A percentile compares a stretch with the other conserved stretches of the same genome.
These are phyloP conservation scores for Trididemnum nubilum DNA, from an alignment of 23 tunicate genomes.

Conservation along the genomic window DNA sequence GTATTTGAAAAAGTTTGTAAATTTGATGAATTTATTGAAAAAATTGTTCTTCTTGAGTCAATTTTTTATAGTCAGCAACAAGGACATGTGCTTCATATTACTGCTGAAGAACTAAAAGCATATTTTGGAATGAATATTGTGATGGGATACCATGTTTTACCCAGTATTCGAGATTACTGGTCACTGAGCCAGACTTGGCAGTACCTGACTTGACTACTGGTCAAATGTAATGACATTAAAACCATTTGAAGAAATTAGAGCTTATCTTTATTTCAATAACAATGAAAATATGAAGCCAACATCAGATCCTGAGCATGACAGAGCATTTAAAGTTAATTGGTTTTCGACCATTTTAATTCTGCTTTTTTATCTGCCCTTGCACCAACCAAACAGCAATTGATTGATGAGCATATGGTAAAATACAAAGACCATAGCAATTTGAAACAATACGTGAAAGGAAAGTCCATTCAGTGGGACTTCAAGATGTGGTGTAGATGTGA, in stretches of 20 bases:
- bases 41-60: neutral
- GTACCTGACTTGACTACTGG: neutral
- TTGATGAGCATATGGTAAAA: conserved; percentile 11
- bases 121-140: neutral
- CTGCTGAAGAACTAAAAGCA: neutral
- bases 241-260: conserved; percentile 5
- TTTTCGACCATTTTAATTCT: neutral
- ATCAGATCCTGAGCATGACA: neutral
- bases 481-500: conserved; percentile 13
- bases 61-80: neutral
- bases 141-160: neutral
- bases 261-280: neutral
- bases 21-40: neutral
- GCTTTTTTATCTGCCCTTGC: neutral
- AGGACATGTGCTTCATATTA: neutral
- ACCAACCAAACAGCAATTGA: neutral
- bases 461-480: conserved; percentile 23
- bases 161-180: neutral
- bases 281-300: neutral
- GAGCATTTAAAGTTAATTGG: neutral
- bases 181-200: neutral
- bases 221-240: neutral
- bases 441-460: conserved; percentile 14
- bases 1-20: neutral
- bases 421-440: conserved; percentile 8